Base-by-base conservation (phyloP, 2,888 invertebrate species). In the Scaptomyza caliginosa region DNA sequence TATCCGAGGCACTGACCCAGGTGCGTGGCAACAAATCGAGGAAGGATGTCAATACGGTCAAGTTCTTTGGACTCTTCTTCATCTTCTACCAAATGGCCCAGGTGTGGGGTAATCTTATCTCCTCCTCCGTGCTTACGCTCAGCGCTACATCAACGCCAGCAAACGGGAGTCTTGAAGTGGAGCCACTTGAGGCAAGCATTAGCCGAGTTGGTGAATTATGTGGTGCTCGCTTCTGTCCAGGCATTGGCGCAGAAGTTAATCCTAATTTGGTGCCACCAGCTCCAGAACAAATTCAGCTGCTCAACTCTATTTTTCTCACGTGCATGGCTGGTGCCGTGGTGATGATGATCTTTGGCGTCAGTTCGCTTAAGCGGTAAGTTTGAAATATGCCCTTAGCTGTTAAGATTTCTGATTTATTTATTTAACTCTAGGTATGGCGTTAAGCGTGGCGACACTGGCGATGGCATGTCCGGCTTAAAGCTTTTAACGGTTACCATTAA, bases 81-180 rank as follows among this genome's bases (percentile, higher is more conserved):
- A 96, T 98, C 94, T 96, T 98, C 90, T 98, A 97, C 91, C 98
- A 98, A 91, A 95, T 97, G 93, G 96, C 98, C n/a, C 96, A 98
- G 92, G 96, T 98, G 43, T 96, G 97, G 96, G 98, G 98, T 0
- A 98, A 98, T 91, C 93, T 98, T 7, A 94, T 97, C 66, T 97
- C 97, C 21, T 97, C 97, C 0, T 94, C 96, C 71, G 90, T 90
- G n/a, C 62, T 90, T 11, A 88, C 89, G 0, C 65, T 90, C 24
- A 79, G 77, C 26, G 74, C 45, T 2, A 30, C 42, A 0, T 11
- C 21, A 46, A 48, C 67, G 2, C 30, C 63, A 0, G 63, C 48
- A 0, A 90, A 89, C 56, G 55, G 30, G 1, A 77, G 68, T 1
- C 32, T 72, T 1, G 57, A 66, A 4, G 4, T 68, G 39, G 84